These are phyloP conservation scores for Archegozetes longisetosus DNA, from an alignment of 1,140 invertebrate species.

Conservation along the genomic window DNA sequence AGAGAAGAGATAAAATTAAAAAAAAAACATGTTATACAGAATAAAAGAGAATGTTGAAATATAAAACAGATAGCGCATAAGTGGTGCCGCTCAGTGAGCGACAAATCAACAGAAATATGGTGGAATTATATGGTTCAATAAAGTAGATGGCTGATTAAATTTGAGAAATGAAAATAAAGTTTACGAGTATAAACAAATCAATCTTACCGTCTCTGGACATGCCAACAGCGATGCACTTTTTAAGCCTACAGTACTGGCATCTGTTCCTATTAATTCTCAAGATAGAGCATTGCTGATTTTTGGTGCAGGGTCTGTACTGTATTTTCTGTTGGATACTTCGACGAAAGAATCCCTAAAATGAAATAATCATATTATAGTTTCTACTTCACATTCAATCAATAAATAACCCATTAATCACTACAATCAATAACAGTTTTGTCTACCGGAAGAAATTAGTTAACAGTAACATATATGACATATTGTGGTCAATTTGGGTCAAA, in stretches of 20 bases:
- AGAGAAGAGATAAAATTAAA: too few species aligned
- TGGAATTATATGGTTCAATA: neutral
- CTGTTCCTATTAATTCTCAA: slow-evolving; percentile 89
- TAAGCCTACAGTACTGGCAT: slow-evolving; percentile 89
- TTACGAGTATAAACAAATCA: too few species aligned
- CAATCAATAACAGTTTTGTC: neutral
- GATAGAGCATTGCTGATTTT: slow-evolving; percentile 94
- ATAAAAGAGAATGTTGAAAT: neutral
- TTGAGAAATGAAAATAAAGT: slow-evolving; percentile 2
- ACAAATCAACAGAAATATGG: neutral
- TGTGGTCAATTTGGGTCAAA: neutral
- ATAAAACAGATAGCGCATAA: neutral
- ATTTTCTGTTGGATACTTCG: slow-evolving; percentile 94
- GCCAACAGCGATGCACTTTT: slow-evolving; percentile 94
- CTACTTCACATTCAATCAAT: too few species aligned
- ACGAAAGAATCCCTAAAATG: slow-evolving; percentile 42
- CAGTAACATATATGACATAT: neutral
- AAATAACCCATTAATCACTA: too few species aligned
- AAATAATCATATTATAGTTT: neutral
- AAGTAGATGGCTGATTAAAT: slow-evolving; percentile 7
- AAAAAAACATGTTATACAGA: too few species aligned
- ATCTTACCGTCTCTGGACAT: slow-evolving; percentile 92
- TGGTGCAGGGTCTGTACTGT: slow-evolving; percentile 89
- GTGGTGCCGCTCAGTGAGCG: neutral
- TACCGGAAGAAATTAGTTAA: neutral